Percentiles rank a stretch among this genome's conserved stretches.
phyloP scores from a whole-genome alignment of 1,140 invertebrate species.

The Drosophila watanabei region DNA sequence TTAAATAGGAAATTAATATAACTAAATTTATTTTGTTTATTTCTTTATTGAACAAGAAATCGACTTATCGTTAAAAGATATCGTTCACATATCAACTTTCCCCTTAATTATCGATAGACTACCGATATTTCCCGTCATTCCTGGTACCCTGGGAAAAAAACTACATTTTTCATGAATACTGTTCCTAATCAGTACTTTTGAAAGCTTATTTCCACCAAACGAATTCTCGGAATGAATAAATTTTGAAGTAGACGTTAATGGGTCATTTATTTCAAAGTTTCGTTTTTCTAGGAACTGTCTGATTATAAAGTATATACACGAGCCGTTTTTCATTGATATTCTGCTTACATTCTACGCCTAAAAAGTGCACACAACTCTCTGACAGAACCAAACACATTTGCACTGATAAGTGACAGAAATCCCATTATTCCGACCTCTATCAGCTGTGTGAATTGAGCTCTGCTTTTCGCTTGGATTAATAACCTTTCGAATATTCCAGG shows the following conservation, averaged over 20 bases:
- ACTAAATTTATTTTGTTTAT: too few species aligned
- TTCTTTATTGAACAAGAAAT: too few species aligned
- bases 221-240: constrained; percentile 6
- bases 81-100: not conserved
- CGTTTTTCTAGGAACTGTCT: constrained; percentile 4
- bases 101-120: not conserved
- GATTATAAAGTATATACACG: constrained; percentile 3
- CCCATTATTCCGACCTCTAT: not conserved
- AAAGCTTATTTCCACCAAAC: not conserved
- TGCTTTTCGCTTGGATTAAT: constrained; percentile 11
- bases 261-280: constrained; percentile 1
- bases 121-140: not conserved
- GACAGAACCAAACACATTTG: not conserved
- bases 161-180: too few species aligned
- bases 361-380: not conserved
- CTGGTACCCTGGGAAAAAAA: not conserved
- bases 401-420: constrained; percentile 7
- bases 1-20: too few species aligned
- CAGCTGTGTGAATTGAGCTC: not conserved
- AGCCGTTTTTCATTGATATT: constrained; percentile 1
- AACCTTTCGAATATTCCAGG: constrained; percentile 76
- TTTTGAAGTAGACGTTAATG: constrained; percentile 4
- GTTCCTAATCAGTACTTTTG: not conserved
- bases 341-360: not conserved
- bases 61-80: too few species aligned